These are phyloP conservation scores for Agonopterix subpropinquella DNA, from an alignment of 2,888 invertebrate species.

Conservation along the genomic window DNA sequence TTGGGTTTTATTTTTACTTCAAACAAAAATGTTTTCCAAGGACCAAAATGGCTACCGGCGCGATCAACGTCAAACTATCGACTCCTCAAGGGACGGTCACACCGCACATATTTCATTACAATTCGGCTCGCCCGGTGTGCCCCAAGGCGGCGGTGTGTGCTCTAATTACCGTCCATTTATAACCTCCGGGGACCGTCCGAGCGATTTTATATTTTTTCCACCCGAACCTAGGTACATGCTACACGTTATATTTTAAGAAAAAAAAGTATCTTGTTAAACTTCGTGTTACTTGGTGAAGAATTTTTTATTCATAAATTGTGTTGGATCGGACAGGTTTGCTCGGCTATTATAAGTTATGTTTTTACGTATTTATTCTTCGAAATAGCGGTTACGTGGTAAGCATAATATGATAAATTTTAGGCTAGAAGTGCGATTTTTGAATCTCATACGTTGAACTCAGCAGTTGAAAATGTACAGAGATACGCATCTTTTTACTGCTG, in stretches of 20 bases:
- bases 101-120: background rate
- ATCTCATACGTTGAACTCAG: too few species aligned
- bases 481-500: too few species aligned
- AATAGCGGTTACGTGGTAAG: too few species aligned
- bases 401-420: too few species aligned
- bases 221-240: constrained; percentile 7
- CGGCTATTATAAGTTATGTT: too few species aligned
- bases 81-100: background rate
- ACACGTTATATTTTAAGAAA: constrained; percentile 5
- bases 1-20: too few species aligned
- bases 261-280: background rate
- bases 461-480: too few species aligned
- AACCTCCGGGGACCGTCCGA: constrained; percentile 50
- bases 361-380: too few species aligned
- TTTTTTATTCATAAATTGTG: constrained; percentile 31
- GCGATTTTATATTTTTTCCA: constrained; percentile 55
- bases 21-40: too few species aligned
- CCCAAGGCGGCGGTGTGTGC: constrained; percentile 29
- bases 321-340: background rate
- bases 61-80: background rate
- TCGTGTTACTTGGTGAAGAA: constrained; percentile 11
- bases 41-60: background rate
- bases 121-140: constrained; percentile 21
- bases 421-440: too few species aligned
- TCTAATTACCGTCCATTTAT: constrained; percentile 69